Conservation (phyloP, 2,113 vertebrate genomes). For the Reinhardtius hippoglossoides region DNA sequence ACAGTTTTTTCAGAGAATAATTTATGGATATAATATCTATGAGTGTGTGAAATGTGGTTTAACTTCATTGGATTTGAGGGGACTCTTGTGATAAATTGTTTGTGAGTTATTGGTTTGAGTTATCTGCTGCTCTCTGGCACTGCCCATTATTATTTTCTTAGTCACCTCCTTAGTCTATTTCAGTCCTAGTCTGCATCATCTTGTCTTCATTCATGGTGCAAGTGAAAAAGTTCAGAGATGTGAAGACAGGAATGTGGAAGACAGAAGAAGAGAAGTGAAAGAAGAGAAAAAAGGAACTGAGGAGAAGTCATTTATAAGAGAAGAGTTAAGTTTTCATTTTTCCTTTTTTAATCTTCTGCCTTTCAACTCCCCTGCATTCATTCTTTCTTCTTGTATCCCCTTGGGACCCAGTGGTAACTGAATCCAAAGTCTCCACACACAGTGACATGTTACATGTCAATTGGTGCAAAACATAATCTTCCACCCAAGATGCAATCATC, state of each 20-base stretch:
- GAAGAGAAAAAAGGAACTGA: neutral
- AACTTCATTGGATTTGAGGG: no score
- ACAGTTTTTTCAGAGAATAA: no score
- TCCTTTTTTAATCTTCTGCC: conserved; percentile 11
- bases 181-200: neutral
- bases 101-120: neutral
- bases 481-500: conserved; percentile 39
- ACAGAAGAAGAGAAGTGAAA: neutral
- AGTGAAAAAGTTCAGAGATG: neutral
- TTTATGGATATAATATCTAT: no score
- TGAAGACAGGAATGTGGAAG: neutral
- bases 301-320: neutral
- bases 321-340: neutral
- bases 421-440: neutral
- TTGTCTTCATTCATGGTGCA: neutral
- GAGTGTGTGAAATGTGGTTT: no score
- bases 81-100: neutral
- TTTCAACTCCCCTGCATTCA: conserved; percentile 15
- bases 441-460: conserved; percentile 43
- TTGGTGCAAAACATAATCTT: conserved; percentile 46
- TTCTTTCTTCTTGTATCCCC: conserved; percentile 14
- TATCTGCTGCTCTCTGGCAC: neutral
- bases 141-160: neutral
- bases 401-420: conserved; percentile 9
- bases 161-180: neutral